Evolutionary conservation across 2,797 vertebrate species (phyloP).

Genomic region (Phataginus tetradactyla): DNA sequence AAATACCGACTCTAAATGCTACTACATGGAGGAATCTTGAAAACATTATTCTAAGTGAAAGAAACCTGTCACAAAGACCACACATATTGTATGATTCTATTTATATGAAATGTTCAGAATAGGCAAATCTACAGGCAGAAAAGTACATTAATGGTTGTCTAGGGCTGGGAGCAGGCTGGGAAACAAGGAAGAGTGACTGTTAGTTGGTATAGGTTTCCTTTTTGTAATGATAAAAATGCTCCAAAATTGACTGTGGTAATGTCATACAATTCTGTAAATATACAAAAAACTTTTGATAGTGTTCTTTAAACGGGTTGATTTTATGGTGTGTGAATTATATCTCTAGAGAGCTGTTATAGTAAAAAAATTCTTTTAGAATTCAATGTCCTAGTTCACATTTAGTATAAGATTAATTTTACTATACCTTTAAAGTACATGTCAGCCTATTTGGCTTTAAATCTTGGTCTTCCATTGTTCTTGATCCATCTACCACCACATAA

Average conservation of each 20-base stretch:
- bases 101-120: no score
- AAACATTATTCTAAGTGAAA: neutral
- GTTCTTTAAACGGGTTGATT: neutral
- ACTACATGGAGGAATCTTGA: neutral
- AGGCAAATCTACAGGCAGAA: no score
- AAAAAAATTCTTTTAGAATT: neutral
- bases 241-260: neutral
- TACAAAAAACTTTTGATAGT: neutral
- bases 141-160: no score
- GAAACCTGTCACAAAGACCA: neutral
- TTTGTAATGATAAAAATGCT: neutral
- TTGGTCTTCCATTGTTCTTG: conserved; percentile 98
- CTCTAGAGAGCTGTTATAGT: neutral
- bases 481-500: conserved; percentile 95
- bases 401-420: neutral
- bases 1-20: neutral
- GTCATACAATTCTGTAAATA: neutral
- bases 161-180: no score
- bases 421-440: conserved; percentile 91
- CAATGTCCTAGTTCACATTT: neutral
- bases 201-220: neutral
- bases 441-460: conserved; percentile 96
- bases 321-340: neutral
- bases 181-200: no score
- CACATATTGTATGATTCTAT: no score